A percentile compares a stretch with the other conserved stretches of the same genome.
Evolutionary conservation across 2,888 invertebrate species (phyloP).

Genomic region (Temnothorax unifasciatus): DNA sequence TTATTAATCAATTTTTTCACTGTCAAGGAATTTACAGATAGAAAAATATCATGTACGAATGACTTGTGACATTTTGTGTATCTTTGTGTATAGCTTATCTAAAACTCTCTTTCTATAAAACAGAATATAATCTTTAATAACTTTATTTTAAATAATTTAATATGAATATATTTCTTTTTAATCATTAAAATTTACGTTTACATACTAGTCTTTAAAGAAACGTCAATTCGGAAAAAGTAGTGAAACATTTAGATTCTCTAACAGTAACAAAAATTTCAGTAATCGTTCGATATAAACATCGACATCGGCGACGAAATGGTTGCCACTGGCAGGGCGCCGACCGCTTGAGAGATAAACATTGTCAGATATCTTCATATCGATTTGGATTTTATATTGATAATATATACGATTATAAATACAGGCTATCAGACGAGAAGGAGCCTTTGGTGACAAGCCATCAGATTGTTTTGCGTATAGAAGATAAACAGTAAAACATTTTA

Average conservation of each 20-base stretch:
- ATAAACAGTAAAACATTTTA: not conserved
- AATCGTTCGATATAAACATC: not conserved
- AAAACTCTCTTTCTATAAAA: constrained; percentile 8
- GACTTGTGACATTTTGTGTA: not conserved
- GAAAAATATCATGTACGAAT: constrained; percentile 4
- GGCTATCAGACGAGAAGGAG: not conserved
- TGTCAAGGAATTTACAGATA: constrained; percentile 14
- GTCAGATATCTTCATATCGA: not conserved
- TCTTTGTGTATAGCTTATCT: not conserved
- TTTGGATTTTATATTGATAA: constrained; percentile 11
- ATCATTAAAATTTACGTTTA: not conserved
- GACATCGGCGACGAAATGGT: constrained; percentile 47
- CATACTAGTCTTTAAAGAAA: not conserved
- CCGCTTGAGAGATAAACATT: constrained; percentile 15
- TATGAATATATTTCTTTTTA: not conserved
- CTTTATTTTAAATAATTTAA: not conserved
- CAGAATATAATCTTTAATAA: not conserved
- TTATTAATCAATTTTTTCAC: constrained; percentile 27
- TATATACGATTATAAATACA: not conserved
- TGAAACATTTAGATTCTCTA: not conserved
- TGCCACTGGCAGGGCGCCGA: constrained; percentile 61
- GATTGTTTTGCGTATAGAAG: not conserved
- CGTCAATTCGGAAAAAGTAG: not conserved
- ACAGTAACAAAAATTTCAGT: not conserved
- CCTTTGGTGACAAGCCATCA: not conserved